A percentile compares a stretch with the other conserved stretches of the same genome.
Evolutionary conservation across 2,113 vertebrate species (phyloP).

Genomic region (Diphyllodes magnificus): DNA sequence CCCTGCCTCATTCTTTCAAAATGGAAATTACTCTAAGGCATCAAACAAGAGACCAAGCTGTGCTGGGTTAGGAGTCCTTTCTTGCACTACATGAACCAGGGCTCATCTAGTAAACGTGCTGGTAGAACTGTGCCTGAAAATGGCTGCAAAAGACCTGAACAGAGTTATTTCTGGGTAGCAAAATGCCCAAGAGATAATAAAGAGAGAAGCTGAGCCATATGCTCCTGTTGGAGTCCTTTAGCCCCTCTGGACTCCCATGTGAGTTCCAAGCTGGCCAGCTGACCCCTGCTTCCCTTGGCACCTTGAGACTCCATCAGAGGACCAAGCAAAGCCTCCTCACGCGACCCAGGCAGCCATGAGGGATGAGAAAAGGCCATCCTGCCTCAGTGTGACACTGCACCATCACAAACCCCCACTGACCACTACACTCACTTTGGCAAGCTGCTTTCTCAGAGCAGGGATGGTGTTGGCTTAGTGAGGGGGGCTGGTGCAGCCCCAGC

Average conservation of each 20-base stretch:
- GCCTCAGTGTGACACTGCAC: accelerated
- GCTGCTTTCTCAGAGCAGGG: not conserved
- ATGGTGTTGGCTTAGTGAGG: not conserved
- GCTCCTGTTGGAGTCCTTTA: not conserved
- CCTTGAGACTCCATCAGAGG: not conserved
- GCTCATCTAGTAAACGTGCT: not conserved
- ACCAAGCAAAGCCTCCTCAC: not conserved
- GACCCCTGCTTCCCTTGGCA: not conserved
- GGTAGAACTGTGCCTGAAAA: not conserved
- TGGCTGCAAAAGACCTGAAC: not conserved
- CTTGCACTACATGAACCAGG: not conserved
- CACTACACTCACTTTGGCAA: not conserved
- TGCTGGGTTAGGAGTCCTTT: not conserved
- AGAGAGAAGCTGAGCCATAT: not conserved
- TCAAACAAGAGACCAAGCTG: not conserved
- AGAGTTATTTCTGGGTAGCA: not conserved
- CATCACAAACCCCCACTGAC: not conserved
- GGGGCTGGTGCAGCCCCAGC: not conserved
- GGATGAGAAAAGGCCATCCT: not conserved
- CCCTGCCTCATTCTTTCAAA: not conserved
- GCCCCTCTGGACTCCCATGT: not conserved
- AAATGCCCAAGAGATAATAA: not conserved
- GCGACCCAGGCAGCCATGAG: not conserved
- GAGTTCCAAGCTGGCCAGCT: not conserved
- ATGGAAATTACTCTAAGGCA: not conserved